Base-by-base conservation (phyloP, 2,113 vertebrate species). In the Hemichromis elongatus region DNA sequence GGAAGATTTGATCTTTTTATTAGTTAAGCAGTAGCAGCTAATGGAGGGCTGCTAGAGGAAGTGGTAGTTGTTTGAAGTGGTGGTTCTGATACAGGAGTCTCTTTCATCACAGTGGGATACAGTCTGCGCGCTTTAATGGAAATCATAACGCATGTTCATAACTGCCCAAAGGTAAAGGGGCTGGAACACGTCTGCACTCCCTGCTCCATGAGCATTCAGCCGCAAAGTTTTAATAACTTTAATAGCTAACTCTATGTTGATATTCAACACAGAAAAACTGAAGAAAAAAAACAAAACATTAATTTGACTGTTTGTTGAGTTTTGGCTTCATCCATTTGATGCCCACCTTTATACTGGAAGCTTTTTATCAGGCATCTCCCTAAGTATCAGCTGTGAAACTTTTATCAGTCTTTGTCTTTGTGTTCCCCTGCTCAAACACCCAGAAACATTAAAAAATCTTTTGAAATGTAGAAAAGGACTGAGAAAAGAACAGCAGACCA, bases 131-230 rank as follows among this genome's bases (percentile, higher is more conserved):
- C 91, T 82, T 92, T 95, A 94, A 95, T 96, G 92, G 94, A 95
- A 96, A 95, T 95, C 91, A 95, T 95, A 96, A 94, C 93, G 83
- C 86, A 90, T 92, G 90, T 95, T 95, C 90, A 94, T 93, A 95
- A 94, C 89, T 89, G 82, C 84, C 89, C 59, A 70, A 85, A 91
- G 92, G 90, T 85, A 77, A 70, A 63, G 70, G 75, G 81, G 82
- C 68, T 80, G 84, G 54, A 78, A 80, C 77, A 68, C 5, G 54
- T 89, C 87, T 83, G 88, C 88, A 83, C 90, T 66, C 80, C 45
- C 83, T 83, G 77, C 57, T 77, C 24, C 26, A 35, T 82, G 5
- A 83, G 53, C 18, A 83, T 59, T 90, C 26, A 42, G 57, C 77
- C 61, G 33, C 77, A 57, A 77, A 61, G 19, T 77, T 83, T 79